Conservation (phyloP, 37 sponge, comb jelly and placozoan species). For the Haliclona indistincta region DNA sequence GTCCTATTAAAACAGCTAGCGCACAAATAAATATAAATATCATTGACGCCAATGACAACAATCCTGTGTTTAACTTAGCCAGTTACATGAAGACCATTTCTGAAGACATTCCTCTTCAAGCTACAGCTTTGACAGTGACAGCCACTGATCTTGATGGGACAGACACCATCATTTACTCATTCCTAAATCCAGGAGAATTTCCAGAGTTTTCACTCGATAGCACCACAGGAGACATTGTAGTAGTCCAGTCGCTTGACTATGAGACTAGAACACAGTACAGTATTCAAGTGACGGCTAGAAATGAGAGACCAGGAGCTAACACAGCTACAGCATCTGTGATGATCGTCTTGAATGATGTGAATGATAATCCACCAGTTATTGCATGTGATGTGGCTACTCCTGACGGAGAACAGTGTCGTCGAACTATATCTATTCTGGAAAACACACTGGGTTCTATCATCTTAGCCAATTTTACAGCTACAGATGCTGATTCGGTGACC, state of each 20-base stretch:
- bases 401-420: neutral
- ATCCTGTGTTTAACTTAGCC: constrained; percentile 25
- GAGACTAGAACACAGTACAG: constrained; percentile 13
- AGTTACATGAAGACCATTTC: constrained; percentile 2
- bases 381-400: neutral
- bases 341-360: constrained; percentile 48
- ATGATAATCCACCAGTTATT: constrained; percentile 68
- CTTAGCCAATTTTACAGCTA: constrained; percentile 19
- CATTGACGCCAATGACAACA: constrained; percentile 57
- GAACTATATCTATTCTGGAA: constrained; percentile 18
- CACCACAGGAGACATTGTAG: constrained; percentile 40
- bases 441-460: neutral
- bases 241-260: constrained; percentile 26
- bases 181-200: constrained; percentile 10
- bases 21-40: constrained; percentile 30
- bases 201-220: constrained; percentile 44
- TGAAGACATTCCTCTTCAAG: constrained; percentile 35
- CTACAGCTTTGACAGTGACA: constrained; percentile 18
- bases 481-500: constrained; percentile 54
- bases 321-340: constrained; percentile 24
- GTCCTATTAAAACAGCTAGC: constrained; percentile 9
- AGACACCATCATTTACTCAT: constrained; percentile 44
- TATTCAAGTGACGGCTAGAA: constrained; percentile 25
- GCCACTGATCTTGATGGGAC: constrained; percentile 61
- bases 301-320: neutral